phyloP scores from a whole-genome alignment of 1,140 invertebrate genomes.

The Drosophila kohkoa region DNA sequence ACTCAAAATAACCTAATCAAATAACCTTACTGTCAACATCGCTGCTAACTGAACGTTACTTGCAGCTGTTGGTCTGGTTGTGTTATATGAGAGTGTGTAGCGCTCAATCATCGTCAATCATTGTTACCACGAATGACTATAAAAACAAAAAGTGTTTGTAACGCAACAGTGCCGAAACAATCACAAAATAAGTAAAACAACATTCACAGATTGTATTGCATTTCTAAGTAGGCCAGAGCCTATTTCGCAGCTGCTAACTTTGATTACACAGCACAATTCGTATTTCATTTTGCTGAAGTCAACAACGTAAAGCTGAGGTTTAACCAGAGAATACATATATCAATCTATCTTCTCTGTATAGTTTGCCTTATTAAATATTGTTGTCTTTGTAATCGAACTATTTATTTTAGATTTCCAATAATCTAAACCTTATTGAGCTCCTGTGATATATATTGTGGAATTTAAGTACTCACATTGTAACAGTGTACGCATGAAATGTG shows the following conservation, averaged over 20 bases:
- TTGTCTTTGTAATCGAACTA: too few species aligned
- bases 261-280: conserved; percentile 58
- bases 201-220: conserved; percentile 63
- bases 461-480: not conserved
- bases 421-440: too few species aligned
- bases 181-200: conserved; percentile 51
- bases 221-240: conserved; percentile 50
- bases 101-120: conserved; percentile 50
- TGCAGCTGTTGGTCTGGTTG: conserved; percentile 20
- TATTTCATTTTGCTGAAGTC: conserved; percentile 56
- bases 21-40: conserved; percentile 5
- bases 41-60: not conserved
- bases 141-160: conserved; percentile 49
- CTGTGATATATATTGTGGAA: not conserved
- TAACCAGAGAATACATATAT: conserved; percentile 57
- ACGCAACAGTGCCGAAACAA: conserved; percentile 66
- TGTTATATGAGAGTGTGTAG: conserved; percentile 7
- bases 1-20: conserved; percentile 2
- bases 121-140: conserved; percentile 21
- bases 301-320: conserved; percentile 14
- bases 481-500: conserved; percentile 2
- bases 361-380: too few species aligned
- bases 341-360: conserved; percentile 23
- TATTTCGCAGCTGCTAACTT: conserved; percentile 64
- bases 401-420: not conserved